phyloP scores from a whole-genome alignment of 2,888 invertebrate species.

The Muschampia plurimacula region DNA sequence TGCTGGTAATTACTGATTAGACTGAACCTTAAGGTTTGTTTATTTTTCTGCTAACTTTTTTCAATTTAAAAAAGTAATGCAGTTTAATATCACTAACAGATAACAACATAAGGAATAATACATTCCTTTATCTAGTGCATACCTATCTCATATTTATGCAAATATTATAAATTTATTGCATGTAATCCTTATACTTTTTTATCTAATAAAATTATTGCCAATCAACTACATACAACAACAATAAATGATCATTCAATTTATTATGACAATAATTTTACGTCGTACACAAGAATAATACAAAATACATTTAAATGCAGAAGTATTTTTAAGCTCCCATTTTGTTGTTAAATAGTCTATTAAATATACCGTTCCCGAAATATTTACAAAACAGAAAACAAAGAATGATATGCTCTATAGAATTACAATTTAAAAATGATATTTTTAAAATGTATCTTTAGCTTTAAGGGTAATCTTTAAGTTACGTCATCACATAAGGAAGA shows the following conservation, averaged over 20 bases:
- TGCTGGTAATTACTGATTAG: no score
- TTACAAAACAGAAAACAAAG: slow-evolving; percentile 73
- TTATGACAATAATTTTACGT: slow-evolving; percentile 57
- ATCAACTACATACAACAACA: slow-evolving; percentile 76
- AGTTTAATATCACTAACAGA: no score
- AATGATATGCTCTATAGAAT: slow-evolving; percentile 78
- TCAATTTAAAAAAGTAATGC: no score
- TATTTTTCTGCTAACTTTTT: no score
- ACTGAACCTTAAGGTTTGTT: no score
- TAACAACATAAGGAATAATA: no score
- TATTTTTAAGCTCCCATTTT: slow-evolving; percentile 58
- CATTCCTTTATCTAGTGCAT: not conserved
- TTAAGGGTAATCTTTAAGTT: not conserved
- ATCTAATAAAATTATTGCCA: slow-evolving; percentile 78
- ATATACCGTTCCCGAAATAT: slow-evolving; percentile 65
- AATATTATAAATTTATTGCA: slow-evolving; percentile 34
- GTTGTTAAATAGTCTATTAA: slow-evolving; percentile 59
- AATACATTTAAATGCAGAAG: slow-evolving; percentile 64
- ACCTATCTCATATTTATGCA: slow-evolving; percentile 3
- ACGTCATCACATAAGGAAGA: not conserved
- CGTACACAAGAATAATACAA: slow-evolving; percentile 47
- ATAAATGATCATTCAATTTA: slow-evolving; percentile 54
- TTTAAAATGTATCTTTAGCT: slow-evolving; percentile 55
- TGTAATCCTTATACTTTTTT: slow-evolving; percentile 57
- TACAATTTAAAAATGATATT: slow-evolving; percentile 60